Conservation (phyloP, 2,113 vertebrate genomes). For the Dendrocopos noguchii region DNA sequence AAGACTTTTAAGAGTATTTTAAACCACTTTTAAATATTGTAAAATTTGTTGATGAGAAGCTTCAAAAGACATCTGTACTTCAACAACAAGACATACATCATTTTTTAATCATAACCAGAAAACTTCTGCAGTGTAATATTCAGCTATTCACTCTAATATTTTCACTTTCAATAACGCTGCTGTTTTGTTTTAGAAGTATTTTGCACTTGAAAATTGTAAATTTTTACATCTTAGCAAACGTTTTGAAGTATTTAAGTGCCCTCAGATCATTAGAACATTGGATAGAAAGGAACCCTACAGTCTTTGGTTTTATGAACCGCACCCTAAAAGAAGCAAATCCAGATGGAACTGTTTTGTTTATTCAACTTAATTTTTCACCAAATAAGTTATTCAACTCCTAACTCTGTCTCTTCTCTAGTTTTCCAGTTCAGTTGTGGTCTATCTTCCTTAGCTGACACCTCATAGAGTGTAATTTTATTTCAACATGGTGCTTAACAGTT, state of each 20-base stretch:
- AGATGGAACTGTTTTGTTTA: not conserved
- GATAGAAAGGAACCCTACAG: not conserved
- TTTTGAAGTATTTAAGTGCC: not conserved
- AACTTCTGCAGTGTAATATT: not conserved
- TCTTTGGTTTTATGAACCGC: not conserved
- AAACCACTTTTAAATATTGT: not conserved
- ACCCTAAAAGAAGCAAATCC: not conserved
- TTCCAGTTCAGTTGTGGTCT: not conserved
- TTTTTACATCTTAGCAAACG: not conserved
- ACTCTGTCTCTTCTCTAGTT: not conserved
- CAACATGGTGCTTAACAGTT: not conserved
- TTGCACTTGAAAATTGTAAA: not conserved
- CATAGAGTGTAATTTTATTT: not conserved
- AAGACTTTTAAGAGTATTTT: not conserved
- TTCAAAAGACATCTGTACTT: not conserved
- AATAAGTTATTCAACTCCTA: not conserved
- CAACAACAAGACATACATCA: not conserved
- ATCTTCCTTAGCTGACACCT: not conserved
- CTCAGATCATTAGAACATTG: not conserved
- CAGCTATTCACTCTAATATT: not conserved
- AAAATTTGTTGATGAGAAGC: not conserved
- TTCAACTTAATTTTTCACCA: conserved; percentile 11
- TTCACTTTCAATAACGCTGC: not conserved
- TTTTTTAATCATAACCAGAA: not conserved
- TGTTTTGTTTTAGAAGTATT: not conserved